phyloP scores from a whole-genome alignment of 2,888 invertebrate species.

The Nephrotoma flavescens region DNA sequence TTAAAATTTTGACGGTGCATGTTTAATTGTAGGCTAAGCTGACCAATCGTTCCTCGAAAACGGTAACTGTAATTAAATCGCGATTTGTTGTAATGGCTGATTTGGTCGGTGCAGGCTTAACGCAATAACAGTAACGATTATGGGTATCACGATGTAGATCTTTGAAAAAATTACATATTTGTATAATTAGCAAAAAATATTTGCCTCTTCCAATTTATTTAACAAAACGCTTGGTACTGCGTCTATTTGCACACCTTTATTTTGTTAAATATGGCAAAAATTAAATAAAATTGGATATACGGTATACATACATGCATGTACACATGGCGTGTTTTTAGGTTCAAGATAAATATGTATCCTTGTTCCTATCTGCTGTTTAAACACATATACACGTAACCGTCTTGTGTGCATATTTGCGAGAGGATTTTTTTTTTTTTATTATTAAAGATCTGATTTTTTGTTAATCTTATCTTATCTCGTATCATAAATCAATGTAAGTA shows the following conservation, averaged over 20 bases:
- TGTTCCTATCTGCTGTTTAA: not conserved
- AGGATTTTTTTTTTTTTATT: not conserved
- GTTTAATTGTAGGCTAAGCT: too few species aligned
- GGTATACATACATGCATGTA: not conserved
- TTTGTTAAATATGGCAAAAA: not conserved
- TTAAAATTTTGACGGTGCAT: too few species aligned
- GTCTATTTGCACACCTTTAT: not conserved
- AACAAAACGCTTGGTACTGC: not conserved
- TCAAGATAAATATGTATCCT: not conserved
- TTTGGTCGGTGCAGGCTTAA: too few species aligned
- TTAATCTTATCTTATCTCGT: not conserved
- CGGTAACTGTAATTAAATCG: too few species aligned
- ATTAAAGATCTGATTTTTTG: not conserved
- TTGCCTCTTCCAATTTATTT: not conserved
- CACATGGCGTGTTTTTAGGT: not conserved
- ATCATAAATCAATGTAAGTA: not conserved
- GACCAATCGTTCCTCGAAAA: too few species aligned
- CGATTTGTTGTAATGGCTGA: too few species aligned
- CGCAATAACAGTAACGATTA: too few species aligned
- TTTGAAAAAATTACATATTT: not conserved
- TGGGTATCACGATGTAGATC: too few species aligned
- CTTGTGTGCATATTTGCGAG: not conserved
- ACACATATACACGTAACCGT: not conserved
- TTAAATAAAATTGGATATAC: not conserved
- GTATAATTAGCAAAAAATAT: not conserved